Percentiles rank a stretch among this genome's conserved stretches.
These are phyloP conservation scores for Brenthis hecate DNA, from an alignment of 2,888 invertebrate species.

Conservation along the genomic window DNA sequence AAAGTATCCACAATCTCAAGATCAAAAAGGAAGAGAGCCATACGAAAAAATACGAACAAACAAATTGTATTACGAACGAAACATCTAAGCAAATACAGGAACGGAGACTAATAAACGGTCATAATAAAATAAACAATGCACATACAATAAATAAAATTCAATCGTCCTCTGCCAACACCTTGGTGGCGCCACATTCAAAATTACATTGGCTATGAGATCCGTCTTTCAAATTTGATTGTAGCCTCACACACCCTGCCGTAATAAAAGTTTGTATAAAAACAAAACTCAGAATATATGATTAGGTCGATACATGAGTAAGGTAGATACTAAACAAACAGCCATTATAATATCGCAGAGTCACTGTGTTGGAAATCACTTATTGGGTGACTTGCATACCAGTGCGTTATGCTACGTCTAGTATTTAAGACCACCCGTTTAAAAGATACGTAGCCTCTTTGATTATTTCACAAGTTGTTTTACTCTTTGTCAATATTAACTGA, in stretches of 20 bases:
- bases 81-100: slow-evolving; percentile 39
- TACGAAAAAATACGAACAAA: slow-evolving; percentile 27
- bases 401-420: slow-evolving; percentile 62
- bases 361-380: slow-evolving; percentile 81
- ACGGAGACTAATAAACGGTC: slow-evolving; percentile 42
- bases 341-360: slow-evolving; percentile 79
- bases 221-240: slow-evolving; percentile 81
- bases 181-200: slow-evolving; percentile 72
- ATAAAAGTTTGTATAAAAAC: slow-evolving; percentile 80
- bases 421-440: slow-evolving; percentile 54
- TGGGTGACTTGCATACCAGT: slow-evolving; percentile 78
- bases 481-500: slow-evolving; percentile 12
- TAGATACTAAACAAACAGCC: slow-evolving; percentile 81
- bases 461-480: slow-evolving; percentile 37
- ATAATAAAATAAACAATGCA: slow-evolving; percentile 49
- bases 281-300: slow-evolving; percentile 82
- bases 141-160: slow-evolving; percentile 54
- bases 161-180: slow-evolving; percentile 65
- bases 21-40: slow-evolving; percentile 21
- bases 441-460: slow-evolving; percentile 43
- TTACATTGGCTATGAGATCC: slow-evolving; percentile 73
- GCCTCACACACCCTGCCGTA: slow-evolving; percentile 80
- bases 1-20: slow-evolving; percentile 1
- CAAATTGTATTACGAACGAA: slow-evolving; percentile 38
- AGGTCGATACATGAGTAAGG: slow-evolving; percentile 81